These are phyloP conservation scores for Harpalus rufipes DNA, from an alignment of 2,888 invertebrate genomes.

Conservation along the genomic window DNA sequence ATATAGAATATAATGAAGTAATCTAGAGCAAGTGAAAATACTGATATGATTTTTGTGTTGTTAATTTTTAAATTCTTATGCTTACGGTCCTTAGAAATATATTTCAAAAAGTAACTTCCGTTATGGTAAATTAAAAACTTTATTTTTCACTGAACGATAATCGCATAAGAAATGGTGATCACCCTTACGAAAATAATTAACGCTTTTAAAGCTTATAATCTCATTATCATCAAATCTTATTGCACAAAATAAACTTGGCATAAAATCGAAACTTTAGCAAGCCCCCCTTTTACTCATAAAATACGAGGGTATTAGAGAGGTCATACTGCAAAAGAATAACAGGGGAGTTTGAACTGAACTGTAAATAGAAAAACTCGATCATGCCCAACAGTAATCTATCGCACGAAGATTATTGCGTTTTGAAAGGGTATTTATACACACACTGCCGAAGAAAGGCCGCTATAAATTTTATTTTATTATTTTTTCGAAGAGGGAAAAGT, in stretches of 20 bases:
- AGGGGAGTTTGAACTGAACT: background rate
- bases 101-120: no score
- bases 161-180: background rate
- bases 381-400: background rate
- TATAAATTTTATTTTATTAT: slow-evolving; percentile 36
- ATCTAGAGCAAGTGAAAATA: no score
- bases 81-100: no score
- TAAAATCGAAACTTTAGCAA: no score
- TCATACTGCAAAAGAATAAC: background rate
- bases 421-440: slow-evolving; percentile 35
- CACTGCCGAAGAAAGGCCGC: slow-evolving; percentile 17
- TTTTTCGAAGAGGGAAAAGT: slow-evolving; percentile 30
- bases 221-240: background rate
- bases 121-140: no score
- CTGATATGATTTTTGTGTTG: no score
- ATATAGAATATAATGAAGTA: no score
- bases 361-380: background rate
- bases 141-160: background rate
- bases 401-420: slow-evolving; percentile 19
- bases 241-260: no score
- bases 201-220: slow-evolving; percentile 4
- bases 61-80: no score
- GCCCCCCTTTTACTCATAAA: background rate
- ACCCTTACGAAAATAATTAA: slow-evolving; percentile 2
- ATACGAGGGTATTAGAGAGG: background rate